Evolutionary conservation across 2,888 invertebrate species (phyloP), one percentile per base, ranked within the genome.

Genomic region (Gymnocheta viridis): DNA sequence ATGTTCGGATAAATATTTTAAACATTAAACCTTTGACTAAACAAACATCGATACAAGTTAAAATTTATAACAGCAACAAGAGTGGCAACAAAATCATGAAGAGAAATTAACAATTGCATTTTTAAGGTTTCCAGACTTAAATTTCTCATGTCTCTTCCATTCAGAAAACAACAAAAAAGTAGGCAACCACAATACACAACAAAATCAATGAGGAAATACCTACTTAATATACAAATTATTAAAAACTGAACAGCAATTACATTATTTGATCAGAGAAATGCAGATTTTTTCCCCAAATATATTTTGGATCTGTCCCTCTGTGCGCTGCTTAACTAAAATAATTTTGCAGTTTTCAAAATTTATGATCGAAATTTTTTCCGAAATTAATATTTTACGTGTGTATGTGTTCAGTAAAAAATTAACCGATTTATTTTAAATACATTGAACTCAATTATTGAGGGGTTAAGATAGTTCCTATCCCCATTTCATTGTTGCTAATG

Each of bases 121-220:
- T 88, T 22, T 85, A 85, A n/a, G 88, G 88, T 87, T 89, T 89
- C 87, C 17, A 56, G 79, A 79, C 79, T 85, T 81, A 81, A 73
- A 47, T 84, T 83, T 64, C 80, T 41, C 24, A 44, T 74, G 58
- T 24, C 35, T 51, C 19, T 76, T 67, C 27, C 66, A 72, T 35
- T 72, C 35, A 69, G 51, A n/a, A n/a, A n/a, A n/a, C n/a, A n/a
- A 60, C 22, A n/a, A 29, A 19, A 51, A 29, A 7, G 1, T 5
- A 32, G 6, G 22, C 14, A 14, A 6, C 24, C 41, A 35, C 22
- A 29, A 3, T n/a, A n/a, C n/a, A 56, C 22, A 32, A 47, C 27
- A 51, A 60, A 72, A 80, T 80, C 80, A 60, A 80, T 70, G 64
- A 67, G 67, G 41, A 73, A 82, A 85, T 74, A 41, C 12, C 41